Evolutionary conservation across 1,140 invertebrate species (phyloP).

Genomic region (Zeugodacus cucurbitae): DNA sequence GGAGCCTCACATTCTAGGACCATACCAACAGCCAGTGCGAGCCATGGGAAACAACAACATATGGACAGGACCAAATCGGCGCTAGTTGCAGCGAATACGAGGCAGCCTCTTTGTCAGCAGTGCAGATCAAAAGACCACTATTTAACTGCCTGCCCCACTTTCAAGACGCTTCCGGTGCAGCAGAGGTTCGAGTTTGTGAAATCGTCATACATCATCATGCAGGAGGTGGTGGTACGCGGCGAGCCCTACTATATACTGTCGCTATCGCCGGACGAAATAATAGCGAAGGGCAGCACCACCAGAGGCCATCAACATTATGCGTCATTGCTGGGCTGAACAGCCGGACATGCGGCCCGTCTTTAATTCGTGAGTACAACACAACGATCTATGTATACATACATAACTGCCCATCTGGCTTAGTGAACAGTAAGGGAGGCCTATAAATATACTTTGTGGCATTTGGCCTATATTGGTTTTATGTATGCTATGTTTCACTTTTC

Average conservation of each 20-base stretch:
- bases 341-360: slow-evolving; percentile 91
- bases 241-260: slow-evolving; percentile 90
- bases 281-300: slow-evolving; percentile 91
- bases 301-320: slow-evolving; percentile 91
- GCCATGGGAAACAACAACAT: no score
- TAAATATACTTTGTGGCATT: background rate
- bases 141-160: no score
- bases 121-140: no score
- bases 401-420: background rate
- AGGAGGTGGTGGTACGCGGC: slow-evolving; percentile 87
- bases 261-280: slow-evolving; percentile 89
- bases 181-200: no score
- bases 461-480: background rate
- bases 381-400: no score
- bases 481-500: background rate
- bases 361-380: slow-evolving; percentile 67
- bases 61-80: no score
- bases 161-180: no score
- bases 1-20: no score
- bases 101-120: no score
- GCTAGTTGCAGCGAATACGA: no score
- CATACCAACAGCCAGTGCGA: no score
- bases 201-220: slow-evolving; percentile 92
- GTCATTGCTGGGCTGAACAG: slow-evolving; percentile 86
- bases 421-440: background rate